A percentile compares a stretch with the other conserved stretches of the same genome.
phyloP scores from a whole-genome alignment of 2,113 vertebrate genomes.

The Scopus umbretta region DNA sequence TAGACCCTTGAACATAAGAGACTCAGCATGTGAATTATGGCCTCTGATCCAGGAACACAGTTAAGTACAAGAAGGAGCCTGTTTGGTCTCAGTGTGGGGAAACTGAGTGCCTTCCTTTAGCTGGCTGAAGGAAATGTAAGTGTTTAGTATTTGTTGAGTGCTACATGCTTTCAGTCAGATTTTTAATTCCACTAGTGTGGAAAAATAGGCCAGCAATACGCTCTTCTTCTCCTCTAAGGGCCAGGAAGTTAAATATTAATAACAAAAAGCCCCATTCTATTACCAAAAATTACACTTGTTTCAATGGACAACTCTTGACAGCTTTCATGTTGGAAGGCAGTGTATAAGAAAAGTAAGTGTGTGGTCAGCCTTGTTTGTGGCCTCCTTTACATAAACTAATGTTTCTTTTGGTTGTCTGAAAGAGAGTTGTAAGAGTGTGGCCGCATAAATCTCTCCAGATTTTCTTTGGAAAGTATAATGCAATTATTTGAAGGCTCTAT shows the following conservation, averaged over 20 bases:
- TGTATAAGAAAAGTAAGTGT: background rate
- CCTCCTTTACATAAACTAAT: background rate
- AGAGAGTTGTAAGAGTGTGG: background rate
- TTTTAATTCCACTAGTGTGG: background rate
- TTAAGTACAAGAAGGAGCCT: background rate
- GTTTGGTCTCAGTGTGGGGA: background rate
- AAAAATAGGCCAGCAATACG: background rate
- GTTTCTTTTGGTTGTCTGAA: background rate
- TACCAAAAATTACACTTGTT: background rate
- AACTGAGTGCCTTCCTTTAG: background rate
- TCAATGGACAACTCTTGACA: background rate
- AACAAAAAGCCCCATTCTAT: background rate
- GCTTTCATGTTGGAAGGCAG: background rate
- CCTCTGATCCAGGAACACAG: background rate
- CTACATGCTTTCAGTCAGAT: background rate
- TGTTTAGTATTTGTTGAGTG: background rate
- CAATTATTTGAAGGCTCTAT: background rate
- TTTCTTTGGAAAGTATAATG: background rate
- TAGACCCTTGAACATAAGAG: background rate
- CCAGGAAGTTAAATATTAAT: background rate
- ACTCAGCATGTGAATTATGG: background rate
- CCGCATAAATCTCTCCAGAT: background rate
- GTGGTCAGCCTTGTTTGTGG: background rate
- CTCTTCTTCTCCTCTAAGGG: background rate
- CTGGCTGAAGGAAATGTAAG: background rate